Base-by-base conservation (phyloP, 92 coral and sea anemone genomes). In the Phenganax stokvisi region DNA sequence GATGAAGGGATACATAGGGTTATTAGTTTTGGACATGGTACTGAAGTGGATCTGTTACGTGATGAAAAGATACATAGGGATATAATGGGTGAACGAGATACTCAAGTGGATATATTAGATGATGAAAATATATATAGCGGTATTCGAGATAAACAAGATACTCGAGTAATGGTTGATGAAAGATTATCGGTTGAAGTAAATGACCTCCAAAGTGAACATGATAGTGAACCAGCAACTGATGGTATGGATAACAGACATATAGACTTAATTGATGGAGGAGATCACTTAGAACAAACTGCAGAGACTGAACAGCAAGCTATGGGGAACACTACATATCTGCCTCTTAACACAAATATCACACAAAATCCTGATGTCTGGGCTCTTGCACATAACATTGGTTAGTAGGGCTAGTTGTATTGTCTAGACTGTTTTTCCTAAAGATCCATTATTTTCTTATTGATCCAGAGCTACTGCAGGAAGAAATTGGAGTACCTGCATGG, bases 281-380 rank as follows among this genome's bases (percentile, higher is more conserved):
- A 6, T 64, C 30, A 20, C 0, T 12, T 64, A 28, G 70, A 64
- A 64, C 70, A 64, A 44, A 64, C 67, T 61, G 25, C 9, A 61
- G 1, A 7, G 25, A 61, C 67, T 7, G 20, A 6, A 17, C 76
- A 72, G 13, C 4, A 31, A 44, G n/a, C 25, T 65, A 2, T 65
- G n/a, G 28, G 71, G 28, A 75, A 57, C 51, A 55, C 8, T 56
- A 29, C 25, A 12, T 8, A 25, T 29, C 13, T 75, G 16, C 80
- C 80, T 0, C 51, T 30, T 12, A 58, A 75, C 25, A 61, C 79
- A 4, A 74, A 74, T 47, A 74, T 74, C 28, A 74, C 79, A 11
- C 79, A 74, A 28, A 58, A 74, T 54, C 80, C 80, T 6, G 80
- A 17, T 10, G 80, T 75, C 16, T 75, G 80, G 80, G 52, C 60